Conservation (phyloP, 1,140 invertebrate genomes). For the Cyclina sinensis region DNA sequence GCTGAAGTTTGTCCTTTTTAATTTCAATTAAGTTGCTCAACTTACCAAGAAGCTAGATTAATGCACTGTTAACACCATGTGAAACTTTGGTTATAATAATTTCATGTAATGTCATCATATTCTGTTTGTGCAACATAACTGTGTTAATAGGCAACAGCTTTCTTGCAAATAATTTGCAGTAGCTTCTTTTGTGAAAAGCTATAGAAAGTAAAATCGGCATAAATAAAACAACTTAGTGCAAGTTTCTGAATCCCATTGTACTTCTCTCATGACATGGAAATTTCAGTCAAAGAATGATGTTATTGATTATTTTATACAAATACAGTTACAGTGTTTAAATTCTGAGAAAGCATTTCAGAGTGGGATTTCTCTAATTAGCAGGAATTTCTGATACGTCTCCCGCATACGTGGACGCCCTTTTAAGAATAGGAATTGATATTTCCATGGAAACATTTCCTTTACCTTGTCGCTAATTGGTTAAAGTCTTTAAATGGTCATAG, state of each 20-base stretch:
- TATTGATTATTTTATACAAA: neutral
- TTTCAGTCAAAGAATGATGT: neutral
- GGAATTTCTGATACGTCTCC: neutral
- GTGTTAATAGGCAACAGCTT: no score
- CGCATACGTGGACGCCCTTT: neutral
- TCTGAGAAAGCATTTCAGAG: neutral
- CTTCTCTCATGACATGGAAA: neutral
- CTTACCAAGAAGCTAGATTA: no score
- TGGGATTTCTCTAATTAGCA: neutral
- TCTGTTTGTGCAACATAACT: no score
- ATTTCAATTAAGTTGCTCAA: no score
- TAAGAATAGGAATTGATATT: conserved; percentile 10
- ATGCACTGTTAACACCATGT: no score
- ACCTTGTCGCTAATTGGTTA: conserved; percentile 6
- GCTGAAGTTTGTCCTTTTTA: no score
- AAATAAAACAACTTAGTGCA: no score
- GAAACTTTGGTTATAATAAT: neutral
- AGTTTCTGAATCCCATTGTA: no score
- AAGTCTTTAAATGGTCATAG: neutral
- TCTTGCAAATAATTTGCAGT: no score
- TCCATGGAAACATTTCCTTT: conserved; percentile 18
- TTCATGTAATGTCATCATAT: no score
- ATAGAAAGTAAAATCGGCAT: no score
- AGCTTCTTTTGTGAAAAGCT: no score
- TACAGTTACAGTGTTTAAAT: neutral